Conservation (phyloP, 2,888 invertebrate species). For the Eupithecia centaureata region DNA sequence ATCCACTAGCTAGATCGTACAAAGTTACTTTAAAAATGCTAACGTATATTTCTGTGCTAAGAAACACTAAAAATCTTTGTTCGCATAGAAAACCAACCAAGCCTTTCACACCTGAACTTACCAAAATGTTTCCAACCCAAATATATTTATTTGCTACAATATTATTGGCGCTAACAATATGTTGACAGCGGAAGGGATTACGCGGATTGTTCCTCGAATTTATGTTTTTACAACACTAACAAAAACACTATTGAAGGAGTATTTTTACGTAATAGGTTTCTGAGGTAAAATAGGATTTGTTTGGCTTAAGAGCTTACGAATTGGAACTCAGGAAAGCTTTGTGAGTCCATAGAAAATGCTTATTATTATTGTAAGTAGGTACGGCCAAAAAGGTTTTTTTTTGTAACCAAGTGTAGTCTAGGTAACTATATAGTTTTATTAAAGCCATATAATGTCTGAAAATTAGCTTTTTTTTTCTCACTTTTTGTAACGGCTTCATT, state of each 20-base stretch:
- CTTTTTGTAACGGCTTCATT: too few species aligned
- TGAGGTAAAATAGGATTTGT: not conserved
- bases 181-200: conserved; percentile 41
- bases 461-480: too few species aligned
- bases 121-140: conserved; percentile 10
- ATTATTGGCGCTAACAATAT: conserved; percentile 37
- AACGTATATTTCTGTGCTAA: not conserved
- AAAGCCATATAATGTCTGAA: too few species aligned
- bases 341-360: not conserved
- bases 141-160: conserved; percentile 31
- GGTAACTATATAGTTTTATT: too few species aligned
- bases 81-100: conserved; percentile 2
- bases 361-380: not conserved
- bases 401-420: not conserved
- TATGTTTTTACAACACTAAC: conserved; percentile 34
- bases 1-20: not conserved
- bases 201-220: conserved; percentile 45
- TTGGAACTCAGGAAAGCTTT: not conserved
- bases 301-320: not conserved
- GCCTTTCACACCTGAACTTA: conserved; percentile 14
- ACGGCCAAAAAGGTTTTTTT: not conserved
- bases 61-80: conserved; percentile 15
- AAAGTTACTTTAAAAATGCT: not conserved
- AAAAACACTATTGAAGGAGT: conserved; percentile 25
- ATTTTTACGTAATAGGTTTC: conserved; percentile 17